Conservation (phyloP, 2,888 invertebrate species). For the Caenorhabditis sp. region DNA sequence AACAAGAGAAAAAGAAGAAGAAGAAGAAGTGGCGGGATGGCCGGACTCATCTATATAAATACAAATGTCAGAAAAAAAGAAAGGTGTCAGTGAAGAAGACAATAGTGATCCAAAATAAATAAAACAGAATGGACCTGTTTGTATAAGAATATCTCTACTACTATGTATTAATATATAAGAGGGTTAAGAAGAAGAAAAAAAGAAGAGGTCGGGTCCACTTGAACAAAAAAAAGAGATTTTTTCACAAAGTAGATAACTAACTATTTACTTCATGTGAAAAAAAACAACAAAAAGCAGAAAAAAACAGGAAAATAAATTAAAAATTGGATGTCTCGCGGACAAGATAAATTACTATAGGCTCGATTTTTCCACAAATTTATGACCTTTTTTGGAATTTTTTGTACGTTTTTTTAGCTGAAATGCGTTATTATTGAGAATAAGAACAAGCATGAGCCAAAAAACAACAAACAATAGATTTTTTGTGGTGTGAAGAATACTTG, state of each 20-base stretch:
- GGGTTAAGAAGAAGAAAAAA: not conserved
- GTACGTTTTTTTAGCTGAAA: too few species aligned
- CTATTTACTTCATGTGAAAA: not conserved
- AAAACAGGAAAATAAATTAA: not conserved
- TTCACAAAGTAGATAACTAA: not conserved
- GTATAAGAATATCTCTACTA: not conserved
- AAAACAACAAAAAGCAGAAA: not conserved
- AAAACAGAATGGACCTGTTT: not conserved
- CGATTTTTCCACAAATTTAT: not conserved
- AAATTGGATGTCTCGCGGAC: not conserved
- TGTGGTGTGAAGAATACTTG: conserved; percentile 1
- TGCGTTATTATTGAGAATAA: too few species aligned
- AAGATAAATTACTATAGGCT: not conserved
- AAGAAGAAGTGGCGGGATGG: too few species aligned
- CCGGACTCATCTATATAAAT: not conserved
- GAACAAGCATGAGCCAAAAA: not conserved
- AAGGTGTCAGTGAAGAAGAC: not conserved
- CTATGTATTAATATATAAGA: too few species aligned
- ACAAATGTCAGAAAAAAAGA: not conserved
- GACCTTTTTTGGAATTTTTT: not conserved
- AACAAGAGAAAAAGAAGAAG: not conserved
- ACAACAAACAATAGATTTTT: conserved; percentile 4
- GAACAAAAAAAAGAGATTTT: not conserved
- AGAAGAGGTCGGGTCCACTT: not conserved
- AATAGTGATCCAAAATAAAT: not conserved